Evolutionary conservation across 2,797 vertebrate species (phyloP).

Genomic region (Myotis pilosus): DNA sequence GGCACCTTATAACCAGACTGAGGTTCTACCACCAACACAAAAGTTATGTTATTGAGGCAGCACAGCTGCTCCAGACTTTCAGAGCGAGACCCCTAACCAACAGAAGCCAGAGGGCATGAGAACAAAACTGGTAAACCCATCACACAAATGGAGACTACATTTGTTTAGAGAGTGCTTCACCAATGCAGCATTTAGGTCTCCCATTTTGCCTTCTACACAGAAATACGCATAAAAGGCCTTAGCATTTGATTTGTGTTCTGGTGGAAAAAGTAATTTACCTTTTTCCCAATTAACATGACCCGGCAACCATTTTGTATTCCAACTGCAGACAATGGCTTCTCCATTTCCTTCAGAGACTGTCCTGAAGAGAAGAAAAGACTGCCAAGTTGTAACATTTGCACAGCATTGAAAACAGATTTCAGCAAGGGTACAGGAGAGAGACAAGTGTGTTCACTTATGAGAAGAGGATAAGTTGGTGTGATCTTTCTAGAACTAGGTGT

Average conservation of each 20-base stretch:
- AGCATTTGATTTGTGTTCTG: constrained; percentile 37
- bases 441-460: neutral
- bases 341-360: constrained; percentile 95
- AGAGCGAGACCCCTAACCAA: neutral
- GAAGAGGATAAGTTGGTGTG: neutral
- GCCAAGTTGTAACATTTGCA: neutral
- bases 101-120: neutral
- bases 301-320: constrained; percentile 95
- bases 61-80: neutral
- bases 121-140: neutral
- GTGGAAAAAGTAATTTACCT: constrained; percentile 85
- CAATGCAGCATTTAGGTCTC: neutral
- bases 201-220: neutral
- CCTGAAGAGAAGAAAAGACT: constrained; percentile 82
- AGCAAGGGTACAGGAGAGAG: neutral
- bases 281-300: constrained; percentile 98
- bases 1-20: constrained; percentile 24
- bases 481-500: neutral
- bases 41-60: neutral
- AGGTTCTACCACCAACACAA: neutral
- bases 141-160: neutral
- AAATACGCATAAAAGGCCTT: constrained; percentile 24
- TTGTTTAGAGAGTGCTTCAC: neutral
- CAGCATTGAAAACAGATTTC: constrained; percentile 45
- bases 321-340: constrained; percentile 90